Percentiles rank a stretch among this genome's conserved stretches.
Evolutionary conservation across 2,113 vertebrate genomes (phyloP).

Genomic region (Cyprinodon brontotheroides): DNA sequence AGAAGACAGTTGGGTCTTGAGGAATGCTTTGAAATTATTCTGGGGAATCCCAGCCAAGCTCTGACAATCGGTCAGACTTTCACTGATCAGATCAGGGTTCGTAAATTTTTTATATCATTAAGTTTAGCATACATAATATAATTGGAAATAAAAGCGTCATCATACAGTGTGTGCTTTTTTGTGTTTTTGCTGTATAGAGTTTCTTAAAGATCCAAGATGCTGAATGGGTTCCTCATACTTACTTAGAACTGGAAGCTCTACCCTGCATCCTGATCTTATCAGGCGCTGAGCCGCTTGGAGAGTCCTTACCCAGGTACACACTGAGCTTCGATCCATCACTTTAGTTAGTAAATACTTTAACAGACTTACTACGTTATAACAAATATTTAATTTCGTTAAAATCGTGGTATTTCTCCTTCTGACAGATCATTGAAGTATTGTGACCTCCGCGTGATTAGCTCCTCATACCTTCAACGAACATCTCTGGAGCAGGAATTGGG

Average conservation of each 20-base stretch:
- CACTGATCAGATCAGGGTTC: slow-evolving; percentile 90
- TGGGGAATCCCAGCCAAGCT: slow-evolving; percentile 85
- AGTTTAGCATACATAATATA: neutral
- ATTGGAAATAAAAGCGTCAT: neutral
- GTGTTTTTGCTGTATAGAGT: slow-evolving; percentile 67
- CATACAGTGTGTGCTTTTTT: neutral
- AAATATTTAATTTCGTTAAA: neutral
- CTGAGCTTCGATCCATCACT: neutral
- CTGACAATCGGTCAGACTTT: slow-evolving; percentile 89
- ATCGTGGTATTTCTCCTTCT: neutral
- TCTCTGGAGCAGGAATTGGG: slow-evolving; percentile 95
- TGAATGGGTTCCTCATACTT: slow-evolving; percentile 92
- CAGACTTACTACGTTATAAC: neutral
- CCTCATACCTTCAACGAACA: slow-evolving; percentile 90
- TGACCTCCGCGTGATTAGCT: slow-evolving; percentile 93
- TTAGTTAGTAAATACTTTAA: neutral
- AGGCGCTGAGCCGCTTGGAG: slow-evolving; percentile 92
- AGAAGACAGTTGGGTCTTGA: slow-evolving; percentile 90
- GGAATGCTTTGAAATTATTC: slow-evolving; percentile 92
- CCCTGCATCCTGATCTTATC: slow-evolving; percentile 96
- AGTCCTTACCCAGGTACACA: slow-evolving; percentile 90
- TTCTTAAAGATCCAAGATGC: slow-evolving; percentile 94
- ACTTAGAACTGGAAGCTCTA: slow-evolving; percentile 93
- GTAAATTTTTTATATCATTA: neutral
- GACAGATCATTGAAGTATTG: slow-evolving; percentile 94